Evolutionary conservation across 2,113 vertebrate genomes (phyloP).

Genomic region (Saguinus midas): DNA sequence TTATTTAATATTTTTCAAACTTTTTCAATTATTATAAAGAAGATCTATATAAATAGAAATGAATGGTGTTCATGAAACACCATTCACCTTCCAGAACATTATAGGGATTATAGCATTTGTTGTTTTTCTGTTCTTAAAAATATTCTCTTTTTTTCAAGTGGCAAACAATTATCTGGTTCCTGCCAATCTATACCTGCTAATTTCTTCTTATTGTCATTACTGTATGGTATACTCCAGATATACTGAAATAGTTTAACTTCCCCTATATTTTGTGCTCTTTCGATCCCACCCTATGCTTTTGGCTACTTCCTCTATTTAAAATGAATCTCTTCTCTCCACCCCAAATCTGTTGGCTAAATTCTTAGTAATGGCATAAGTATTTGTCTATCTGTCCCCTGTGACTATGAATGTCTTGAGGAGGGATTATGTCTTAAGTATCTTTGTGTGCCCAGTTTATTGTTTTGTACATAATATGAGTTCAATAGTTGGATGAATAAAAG

Average conservation of each 20-base stretch:
- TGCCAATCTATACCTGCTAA: not conserved
- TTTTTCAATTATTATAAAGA: not conserved
- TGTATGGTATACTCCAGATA: not conserved
- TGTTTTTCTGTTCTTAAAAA: conserved; percentile 25
- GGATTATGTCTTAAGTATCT: not conserved
- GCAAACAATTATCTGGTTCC: not conserved
- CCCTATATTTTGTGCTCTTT: not conserved
- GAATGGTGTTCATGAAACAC: not conserved
- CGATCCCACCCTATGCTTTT: not conserved
- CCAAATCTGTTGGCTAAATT: conserved; percentile 18
- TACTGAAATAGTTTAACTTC: not conserved
- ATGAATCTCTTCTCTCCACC: not conserved
- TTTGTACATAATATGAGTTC: not conserved
- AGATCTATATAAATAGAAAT: too few relatives aligned
- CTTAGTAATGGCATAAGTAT: not conserved
- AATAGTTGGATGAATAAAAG: not conserved
- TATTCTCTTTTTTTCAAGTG: not conserved
- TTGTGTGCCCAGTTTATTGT: not conserved
- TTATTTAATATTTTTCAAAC: conserved; percentile 24
- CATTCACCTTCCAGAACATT: not conserved
- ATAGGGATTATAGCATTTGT: not conserved
- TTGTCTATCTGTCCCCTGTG: not conserved
- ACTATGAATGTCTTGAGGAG: not conserved
- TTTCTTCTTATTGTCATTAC: not conserved
- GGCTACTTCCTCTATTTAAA: not conserved